phyloP scores from a whole-genome alignment of 2,113 vertebrate species.

The Cranoglanis bouderius region DNA sequence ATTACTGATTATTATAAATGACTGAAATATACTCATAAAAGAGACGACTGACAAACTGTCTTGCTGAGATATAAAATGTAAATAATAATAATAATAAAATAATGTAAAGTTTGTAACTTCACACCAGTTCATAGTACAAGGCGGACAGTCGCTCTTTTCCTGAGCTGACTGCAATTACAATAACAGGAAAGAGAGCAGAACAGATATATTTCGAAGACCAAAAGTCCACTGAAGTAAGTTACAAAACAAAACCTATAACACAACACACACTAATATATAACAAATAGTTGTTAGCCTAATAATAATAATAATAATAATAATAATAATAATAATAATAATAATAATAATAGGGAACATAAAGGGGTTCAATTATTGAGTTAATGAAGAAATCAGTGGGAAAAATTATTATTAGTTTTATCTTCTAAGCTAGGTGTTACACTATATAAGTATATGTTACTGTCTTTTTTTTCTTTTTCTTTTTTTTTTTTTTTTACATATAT shows the following conservation, averaged over 20 bases:
- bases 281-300: not conserved
- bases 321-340: not conserved
- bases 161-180: slow-evolving; percentile 21
- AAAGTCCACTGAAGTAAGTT: not conserved
- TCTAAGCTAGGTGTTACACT: not conserved
- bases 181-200: slow-evolving; percentile 23
- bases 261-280: not conserved
- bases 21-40: not conserved
- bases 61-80: not conserved
- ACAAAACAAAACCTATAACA: not conserved
- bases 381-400: not conserved
- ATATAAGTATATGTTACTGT: not conserved
- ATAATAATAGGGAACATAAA: not conserved
- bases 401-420: not conserved
- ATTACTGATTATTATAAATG: not conserved
- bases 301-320: not conserved
- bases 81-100: not conserved
- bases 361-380: not conserved
- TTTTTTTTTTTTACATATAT: too few species aligned
- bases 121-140: not conserved
- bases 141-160: slow-evolving; percentile 12
- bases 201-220: slow-evolving; percentile 14
- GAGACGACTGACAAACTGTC: not conserved
- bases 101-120: not conserved
- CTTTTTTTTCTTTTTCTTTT: too few species aligned